Evolutionary conservation across 2,888 invertebrate genomes (phyloP).

Genomic region (Serripes groenlandicus): DNA sequence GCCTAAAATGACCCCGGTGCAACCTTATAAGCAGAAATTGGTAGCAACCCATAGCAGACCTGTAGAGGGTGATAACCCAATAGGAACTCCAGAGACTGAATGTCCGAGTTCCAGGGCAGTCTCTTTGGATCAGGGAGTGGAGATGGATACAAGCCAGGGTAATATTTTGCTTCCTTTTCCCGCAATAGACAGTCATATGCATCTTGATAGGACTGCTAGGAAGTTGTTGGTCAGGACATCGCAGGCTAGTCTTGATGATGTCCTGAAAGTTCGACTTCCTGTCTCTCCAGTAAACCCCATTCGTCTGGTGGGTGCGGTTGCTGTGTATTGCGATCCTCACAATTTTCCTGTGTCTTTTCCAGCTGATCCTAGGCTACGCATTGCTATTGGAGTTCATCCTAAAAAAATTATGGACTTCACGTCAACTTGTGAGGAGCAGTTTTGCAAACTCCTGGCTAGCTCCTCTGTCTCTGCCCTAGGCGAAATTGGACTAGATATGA

Average conservation of each 20-base stretch:
- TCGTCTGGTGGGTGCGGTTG: neutral
- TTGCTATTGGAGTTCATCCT: slow-evolving; percentile 5
- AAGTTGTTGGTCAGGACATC: neutral
- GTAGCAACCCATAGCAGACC: no score
- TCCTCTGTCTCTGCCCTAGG: neutral
- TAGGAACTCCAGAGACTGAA: neutral
- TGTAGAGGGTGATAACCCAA: no score
- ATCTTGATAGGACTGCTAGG: neutral
- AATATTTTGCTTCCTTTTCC: neutral
- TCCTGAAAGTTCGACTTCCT: neutral
- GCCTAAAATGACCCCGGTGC: neutral
- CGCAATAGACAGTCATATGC: slow-evolving; percentile 11
- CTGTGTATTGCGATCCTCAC: neutral
- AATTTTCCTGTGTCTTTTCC: neutral
- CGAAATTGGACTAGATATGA: neutral
- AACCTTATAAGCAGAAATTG: neutral
- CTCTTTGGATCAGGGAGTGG: neutral
- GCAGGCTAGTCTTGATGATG: neutral
- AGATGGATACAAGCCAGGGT: neutral
- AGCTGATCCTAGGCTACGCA: neutral
- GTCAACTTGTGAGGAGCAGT: neutral
- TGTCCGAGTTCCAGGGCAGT: neutral
- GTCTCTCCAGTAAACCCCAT: neutral
- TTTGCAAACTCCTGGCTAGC: neutral
- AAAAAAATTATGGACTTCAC: neutral